A percentile compares a stretch with the other conserved stretches of the same genome.
These are phyloP conservation scores for Cettia cetti DNA, from an alignment of 2,113 vertebrate genomes.

Conservation along the genomic window DNA sequence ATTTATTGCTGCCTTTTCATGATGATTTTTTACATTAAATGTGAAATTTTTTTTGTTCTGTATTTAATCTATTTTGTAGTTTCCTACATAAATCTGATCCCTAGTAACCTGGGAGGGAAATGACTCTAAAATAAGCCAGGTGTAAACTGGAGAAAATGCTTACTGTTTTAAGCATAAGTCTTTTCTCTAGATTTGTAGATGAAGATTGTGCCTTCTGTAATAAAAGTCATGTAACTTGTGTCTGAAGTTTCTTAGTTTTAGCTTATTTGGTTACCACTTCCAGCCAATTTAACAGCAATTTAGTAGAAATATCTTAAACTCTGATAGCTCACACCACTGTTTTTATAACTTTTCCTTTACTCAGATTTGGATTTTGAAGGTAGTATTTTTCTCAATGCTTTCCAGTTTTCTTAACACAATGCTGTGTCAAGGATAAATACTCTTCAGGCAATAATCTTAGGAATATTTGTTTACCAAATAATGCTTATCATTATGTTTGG, in stretches of 20 bases:
- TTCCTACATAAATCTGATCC: neutral
- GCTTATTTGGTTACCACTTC: neutral
- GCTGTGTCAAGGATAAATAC: neutral
- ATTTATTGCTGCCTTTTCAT: neutral
- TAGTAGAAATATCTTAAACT: neutral
- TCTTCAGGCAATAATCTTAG: neutral
- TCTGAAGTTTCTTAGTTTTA: neutral
- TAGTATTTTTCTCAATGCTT: neutral
- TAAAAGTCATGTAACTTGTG: neutral
- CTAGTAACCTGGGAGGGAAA: neutral
- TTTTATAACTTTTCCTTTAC: neutral
- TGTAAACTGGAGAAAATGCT: neutral
- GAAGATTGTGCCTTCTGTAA: neutral
- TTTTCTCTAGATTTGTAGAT: neutral
- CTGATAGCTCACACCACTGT: neutral
- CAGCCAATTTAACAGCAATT: neutral
- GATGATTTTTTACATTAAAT: neutral
- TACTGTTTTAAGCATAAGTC: neutral
- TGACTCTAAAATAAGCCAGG: accelerated
- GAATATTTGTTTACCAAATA: neutral
- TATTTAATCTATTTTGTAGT: neutral
- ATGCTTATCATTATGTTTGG: neutral
- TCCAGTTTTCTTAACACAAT: neutral
- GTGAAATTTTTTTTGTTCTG: neutral
- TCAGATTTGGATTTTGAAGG: neutral